phyloP scores from a whole-genome alignment of 2,888 invertebrate genomes.

The Melolontha melolontha region DNA sequence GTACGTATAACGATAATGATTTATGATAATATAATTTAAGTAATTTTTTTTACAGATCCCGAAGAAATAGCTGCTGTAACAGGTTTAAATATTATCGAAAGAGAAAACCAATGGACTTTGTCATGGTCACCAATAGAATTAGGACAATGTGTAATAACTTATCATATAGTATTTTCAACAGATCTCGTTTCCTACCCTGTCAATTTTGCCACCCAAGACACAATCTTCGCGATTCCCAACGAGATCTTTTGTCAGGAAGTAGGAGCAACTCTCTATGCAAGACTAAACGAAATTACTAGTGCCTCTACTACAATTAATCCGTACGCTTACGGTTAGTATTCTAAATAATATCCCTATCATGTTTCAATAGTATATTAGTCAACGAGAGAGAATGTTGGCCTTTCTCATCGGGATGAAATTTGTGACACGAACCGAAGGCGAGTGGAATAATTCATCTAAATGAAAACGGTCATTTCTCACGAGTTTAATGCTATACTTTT shows the following conservation, averaged over 20 bases:
- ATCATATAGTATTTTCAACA: background rate
- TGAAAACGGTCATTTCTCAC: no score
- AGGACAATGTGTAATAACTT: background rate
- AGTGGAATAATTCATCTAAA: no score
- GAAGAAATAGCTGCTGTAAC: background rate
- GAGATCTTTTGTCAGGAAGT: background rate
- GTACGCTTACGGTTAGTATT: no score
- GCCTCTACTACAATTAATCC: background rate
- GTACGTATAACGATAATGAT: no score
- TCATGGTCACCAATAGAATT: background rate
- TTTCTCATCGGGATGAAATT: no score
- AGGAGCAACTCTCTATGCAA: background rate
- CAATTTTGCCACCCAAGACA: background rate
- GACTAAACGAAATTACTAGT: background rate
- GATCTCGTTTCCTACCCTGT: background rate
- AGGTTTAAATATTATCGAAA: background rate
- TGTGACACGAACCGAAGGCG: no score
- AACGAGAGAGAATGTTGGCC: no score
- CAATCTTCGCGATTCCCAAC: background rate
- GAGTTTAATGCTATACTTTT: no score
- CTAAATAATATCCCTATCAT: no score
- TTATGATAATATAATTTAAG: background rate
- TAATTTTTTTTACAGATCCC: constrained; percentile 4
- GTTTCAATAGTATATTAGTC: no score
- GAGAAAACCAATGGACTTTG: background rate